Percentiles rank a stretch among this genome's conserved stretches.
phyloP scores from a whole-genome alignment of 2,888 invertebrate species.

The Platynereis dumerilii region DNA sequence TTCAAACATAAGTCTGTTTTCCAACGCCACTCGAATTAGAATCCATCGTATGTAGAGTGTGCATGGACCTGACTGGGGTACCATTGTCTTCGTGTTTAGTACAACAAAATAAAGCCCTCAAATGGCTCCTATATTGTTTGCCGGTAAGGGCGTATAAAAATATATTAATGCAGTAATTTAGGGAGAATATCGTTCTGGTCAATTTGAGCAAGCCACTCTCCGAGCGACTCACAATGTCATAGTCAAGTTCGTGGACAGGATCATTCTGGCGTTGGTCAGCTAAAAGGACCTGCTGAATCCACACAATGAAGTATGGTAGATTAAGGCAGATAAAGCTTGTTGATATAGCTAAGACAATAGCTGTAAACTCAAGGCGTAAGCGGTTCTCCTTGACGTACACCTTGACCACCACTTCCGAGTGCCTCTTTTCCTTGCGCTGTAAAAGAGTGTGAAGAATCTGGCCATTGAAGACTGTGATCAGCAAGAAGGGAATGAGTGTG shows the following conservation, averaged over 20 bases:
- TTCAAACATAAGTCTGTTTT: no score
- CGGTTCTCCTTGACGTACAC: constrained; percentile 21
- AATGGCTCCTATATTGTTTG: constrained; percentile 51
- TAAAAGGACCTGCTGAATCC: constrained; percentile 37
- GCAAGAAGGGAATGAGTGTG: constrained; percentile 31
- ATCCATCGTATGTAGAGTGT: no score
- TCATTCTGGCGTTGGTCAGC: background rate
- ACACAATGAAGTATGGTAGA: constrained; percentile 55
- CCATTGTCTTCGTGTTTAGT: no score
- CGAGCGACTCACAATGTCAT: background rate
- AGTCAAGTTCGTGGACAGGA: background rate
- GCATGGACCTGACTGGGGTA: no score
- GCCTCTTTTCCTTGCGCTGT: constrained; percentile 29
- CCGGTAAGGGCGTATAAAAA: constrained; percentile 56
- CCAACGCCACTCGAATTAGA: no score
- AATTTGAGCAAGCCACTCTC: constrained; percentile 7
- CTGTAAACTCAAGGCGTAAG: constrained; percentile 49
- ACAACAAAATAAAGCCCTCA: constrained; percentile 32
- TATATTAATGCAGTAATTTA: constrained; percentile 56
- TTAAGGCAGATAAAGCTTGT: constrained; percentile 56
- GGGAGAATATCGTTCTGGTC: constrained; percentile 23
- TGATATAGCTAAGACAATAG: constrained; percentile 55
- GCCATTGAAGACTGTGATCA: constrained; percentile 44
- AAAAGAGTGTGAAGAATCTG: constrained; percentile 52
- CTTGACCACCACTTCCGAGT: background rate